Evolutionary conservation across 1,140 invertebrate species (phyloP), one percentile per base, ranked within the genome.

Genomic region (Lasioglossum albipes): DNA sequence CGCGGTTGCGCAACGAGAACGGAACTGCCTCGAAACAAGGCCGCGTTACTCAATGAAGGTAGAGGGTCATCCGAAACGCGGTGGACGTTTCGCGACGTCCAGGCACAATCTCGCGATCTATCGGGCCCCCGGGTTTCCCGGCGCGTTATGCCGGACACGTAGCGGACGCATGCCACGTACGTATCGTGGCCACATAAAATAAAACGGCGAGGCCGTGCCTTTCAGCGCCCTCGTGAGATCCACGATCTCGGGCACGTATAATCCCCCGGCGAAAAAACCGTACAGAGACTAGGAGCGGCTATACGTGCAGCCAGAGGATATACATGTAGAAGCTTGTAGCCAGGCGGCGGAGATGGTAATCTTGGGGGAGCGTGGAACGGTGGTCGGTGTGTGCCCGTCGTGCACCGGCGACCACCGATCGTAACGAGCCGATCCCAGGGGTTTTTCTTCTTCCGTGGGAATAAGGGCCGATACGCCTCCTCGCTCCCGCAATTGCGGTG

Each of bases 181-280:
- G 62, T 61, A 80, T 41, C 42, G 49, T 67, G 77, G 65, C 64
- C 54, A 76, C 66, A 82, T 86, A 82, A 84, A 85, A 85, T 86
- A 82, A 84, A 85, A 85, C 62, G 61, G 16, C 78, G 52, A 20
- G 52, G 70, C 31, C 61, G 62, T 73, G 70, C 70, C 75, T 82
- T 86, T 82, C 79, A 81, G 73, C 82, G 82, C 79, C 82, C 67
- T 82, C 74, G 59, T 81, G 12, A 81, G 82, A 84, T 81, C 68
- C 54, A 73, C 49, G 69, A 84, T 84, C 79, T 78, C 70, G 71
- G 57, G 62, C 83, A 86, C 78, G 79, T 84, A 84, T 74, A 62
- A 82, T 82, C 70, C 20, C 45, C 42, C 59, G 79, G 69, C 67
- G 73, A 64, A 82, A 73, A 78, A 72, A 84, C 54, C 45, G 45